Percentiles rank a stretch among this genome's conserved stretches.
Evolutionary conservation across 2,888 invertebrate species (phyloP).

Genomic region (Leptogaster cylindrica): DNA sequence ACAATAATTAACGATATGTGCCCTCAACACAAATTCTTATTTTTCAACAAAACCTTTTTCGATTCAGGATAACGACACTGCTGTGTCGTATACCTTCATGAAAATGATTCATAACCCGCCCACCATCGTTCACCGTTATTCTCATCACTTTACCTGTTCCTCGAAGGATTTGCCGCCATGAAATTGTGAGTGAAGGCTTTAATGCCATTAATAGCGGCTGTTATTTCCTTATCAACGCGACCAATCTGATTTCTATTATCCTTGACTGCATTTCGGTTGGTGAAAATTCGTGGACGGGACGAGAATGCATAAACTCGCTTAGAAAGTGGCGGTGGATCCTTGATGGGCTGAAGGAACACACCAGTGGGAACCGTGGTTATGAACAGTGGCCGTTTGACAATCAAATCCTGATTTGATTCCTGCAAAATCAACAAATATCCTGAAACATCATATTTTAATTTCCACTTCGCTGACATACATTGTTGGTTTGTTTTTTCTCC

Average conservation of each 20-base stretch:
- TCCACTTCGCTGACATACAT: too few species aligned
- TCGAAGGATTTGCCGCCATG: conserved; percentile 2
- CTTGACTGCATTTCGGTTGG: conserved; percentile 38
- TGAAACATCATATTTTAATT: background rate
- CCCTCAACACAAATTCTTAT: too few species aligned
- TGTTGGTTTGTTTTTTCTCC: too few species aligned
- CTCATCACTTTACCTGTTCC: conserved; percentile 25
- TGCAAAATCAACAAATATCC: conserved; percentile 52
- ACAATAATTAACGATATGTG: too few species aligned
- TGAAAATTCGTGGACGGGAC: conserved; percentile 66
- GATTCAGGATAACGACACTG: too few species aligned
- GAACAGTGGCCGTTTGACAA: conserved; percentile 68
- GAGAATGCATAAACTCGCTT: conserved; percentile 70
- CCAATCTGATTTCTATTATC: conserved; percentile 30
- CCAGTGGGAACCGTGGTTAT: conserved; percentile 83
- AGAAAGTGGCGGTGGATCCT: conserved; percentile 60
- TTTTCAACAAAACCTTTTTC: too few species aligned
- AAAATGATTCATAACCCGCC: too few species aligned
- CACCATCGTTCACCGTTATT: conserved; percentile 7
- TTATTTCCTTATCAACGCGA: conserved; percentile 40
- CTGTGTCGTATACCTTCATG: too few species aligned
- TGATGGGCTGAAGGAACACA: conserved; percentile 79
- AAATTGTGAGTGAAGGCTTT: conserved; percentile 19
- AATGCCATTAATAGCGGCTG: conserved; percentile 38
- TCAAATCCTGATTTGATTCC: conserved; percentile 52